Base-by-base conservation (phyloP, 2,888 invertebrate species). In the Megalurothrips usitatus region DNA sequence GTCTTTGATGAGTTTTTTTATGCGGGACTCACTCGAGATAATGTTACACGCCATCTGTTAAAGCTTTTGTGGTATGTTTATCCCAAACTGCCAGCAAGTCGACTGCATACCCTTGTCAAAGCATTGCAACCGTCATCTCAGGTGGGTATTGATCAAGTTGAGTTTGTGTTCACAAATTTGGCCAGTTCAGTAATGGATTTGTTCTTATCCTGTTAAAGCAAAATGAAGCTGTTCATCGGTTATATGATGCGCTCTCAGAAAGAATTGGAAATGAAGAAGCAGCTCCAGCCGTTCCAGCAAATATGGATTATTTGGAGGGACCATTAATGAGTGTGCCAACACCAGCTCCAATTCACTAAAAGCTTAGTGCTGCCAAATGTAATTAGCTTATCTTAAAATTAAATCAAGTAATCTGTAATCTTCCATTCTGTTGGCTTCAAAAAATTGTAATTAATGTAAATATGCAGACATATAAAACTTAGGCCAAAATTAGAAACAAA, bases 1-100 rank as follows among this genome's bases (percentile, higher is more conserved):
- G 91, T 98, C 78, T 97, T 98, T 88, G 97, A 98, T 87, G 97
- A 97, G 87, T 98, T 98, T 87, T 94, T 98, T 85, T 94, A 97
- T 87, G 96, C 96, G 81, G 95, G 95, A 0, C 89, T 97, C 26
- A 92, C 93, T 1, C 92, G 94, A 83, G 97, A 98, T 85, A 97
- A 97, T 89, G 97, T 97, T 0, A 94, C 95, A 6, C 91, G 96
- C 80, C 98, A 98, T 89, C 90, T 98, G 86, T 88, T 97, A 79
- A 96, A 97, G 86, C 89, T 98, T 80, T 87, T 98, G 63, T 97
- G 96, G 95, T 96, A 96, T 86, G 93, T 96, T 83, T 93, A 97
- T 87, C 93, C 92, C 28, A 96, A 95, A 87, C 87, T 98, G 82
- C 96, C 96, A 0, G 90, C 92, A 3, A 91, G 91, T 78, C 91